A percentile compares a stretch with the other conserved stretches of the same genome.
These are phyloP conservation scores for Megathymus violae DNA, from an alignment of 1,140 invertebrate genomes.

Conservation along the genomic window DNA sequence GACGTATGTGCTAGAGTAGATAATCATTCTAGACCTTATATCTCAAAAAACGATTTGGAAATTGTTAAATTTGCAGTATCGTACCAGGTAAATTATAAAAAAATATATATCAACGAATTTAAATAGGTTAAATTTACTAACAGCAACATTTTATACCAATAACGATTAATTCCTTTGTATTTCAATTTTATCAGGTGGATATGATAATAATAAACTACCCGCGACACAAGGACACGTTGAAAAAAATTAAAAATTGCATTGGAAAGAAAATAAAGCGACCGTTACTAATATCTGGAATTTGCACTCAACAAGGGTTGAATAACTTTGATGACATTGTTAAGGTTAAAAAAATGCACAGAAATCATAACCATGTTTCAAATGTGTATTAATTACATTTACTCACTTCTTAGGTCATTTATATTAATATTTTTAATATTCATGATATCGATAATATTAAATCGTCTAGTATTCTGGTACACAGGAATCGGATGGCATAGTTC, in stretches of 20 bases:
- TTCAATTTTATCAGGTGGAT: constrained; percentile 48
- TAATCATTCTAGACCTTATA: constrained; percentile 40
- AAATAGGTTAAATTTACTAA: too few relatives aligned
- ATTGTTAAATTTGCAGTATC: constrained; percentile 57
- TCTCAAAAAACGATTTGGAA: constrained; percentile 54
- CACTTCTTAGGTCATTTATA: too few relatives aligned
- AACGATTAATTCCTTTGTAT: constrained; percentile 4
- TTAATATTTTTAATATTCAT: too few relatives aligned
- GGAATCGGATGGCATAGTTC: constrained; percentile 63
- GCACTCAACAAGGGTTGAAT: constrained; percentile 49
- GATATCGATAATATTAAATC: constrained; percentile 8
- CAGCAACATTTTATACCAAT: too few relatives aligned
- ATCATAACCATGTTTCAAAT: too few relatives aligned
- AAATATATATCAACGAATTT: too few relatives aligned
- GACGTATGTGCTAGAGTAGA: constrained; percentile 45
- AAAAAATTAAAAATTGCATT: constrained; percentile 51
- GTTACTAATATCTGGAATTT: constrained; percentile 53
- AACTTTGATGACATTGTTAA: constrained; percentile 61
- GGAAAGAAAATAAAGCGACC: constrained; percentile 47
- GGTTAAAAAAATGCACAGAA: constrained; percentile 42
- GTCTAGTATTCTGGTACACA: constrained; percentile 27
- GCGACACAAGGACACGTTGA: constrained; percentile 42
- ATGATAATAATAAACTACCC: constrained; percentile 58
- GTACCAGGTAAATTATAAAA: constrained; percentile 51
- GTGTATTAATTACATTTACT: constrained; percentile 7